Percentiles rank a stretch among this genome's conserved stretches.
phyloP scores from a whole-genome alignment of 2,797 vertebrate genomes.

The Pitangus sulphuratus region DNA sequence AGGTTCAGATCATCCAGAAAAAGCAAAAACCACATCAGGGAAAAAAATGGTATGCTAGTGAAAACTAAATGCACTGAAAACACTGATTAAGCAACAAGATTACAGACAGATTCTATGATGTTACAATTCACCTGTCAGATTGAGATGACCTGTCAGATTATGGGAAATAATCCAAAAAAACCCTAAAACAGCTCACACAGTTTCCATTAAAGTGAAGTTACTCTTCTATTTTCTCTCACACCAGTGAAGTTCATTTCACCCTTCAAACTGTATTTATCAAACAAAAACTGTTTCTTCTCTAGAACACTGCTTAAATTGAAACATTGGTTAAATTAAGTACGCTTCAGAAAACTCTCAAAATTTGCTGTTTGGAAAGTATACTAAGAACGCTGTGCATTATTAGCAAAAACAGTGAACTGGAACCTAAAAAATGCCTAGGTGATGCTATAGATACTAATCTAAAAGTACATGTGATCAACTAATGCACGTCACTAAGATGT shows the following conservation, averaged over 20 bases:
- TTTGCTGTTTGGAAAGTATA: background rate
- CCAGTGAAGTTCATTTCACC: background rate
- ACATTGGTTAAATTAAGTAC: background rate
- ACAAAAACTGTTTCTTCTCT: background rate
- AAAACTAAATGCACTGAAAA: background rate
- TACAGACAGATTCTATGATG: background rate
- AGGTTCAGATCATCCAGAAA: background rate
- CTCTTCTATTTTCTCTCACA: background rate
- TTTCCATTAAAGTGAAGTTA: background rate
- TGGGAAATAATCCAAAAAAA: background rate
- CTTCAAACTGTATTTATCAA: background rate
- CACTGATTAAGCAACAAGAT: background rate
- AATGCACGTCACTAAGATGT: background rate
- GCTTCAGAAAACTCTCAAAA: background rate
- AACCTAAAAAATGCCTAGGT: background rate
- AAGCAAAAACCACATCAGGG: background rate
- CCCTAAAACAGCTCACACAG: background rate
- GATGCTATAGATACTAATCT: background rate
- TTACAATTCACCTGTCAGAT: background rate
- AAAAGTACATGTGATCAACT: background rate
- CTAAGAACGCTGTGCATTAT: background rate
- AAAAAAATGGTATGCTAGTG: background rate
- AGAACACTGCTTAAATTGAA: background rate
- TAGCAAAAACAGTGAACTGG: background rate
- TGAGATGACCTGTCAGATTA: background rate